phyloP scores from a whole-genome alignment of 1,140 invertebrate genomes.

The Lepidurus couesii region DNA sequence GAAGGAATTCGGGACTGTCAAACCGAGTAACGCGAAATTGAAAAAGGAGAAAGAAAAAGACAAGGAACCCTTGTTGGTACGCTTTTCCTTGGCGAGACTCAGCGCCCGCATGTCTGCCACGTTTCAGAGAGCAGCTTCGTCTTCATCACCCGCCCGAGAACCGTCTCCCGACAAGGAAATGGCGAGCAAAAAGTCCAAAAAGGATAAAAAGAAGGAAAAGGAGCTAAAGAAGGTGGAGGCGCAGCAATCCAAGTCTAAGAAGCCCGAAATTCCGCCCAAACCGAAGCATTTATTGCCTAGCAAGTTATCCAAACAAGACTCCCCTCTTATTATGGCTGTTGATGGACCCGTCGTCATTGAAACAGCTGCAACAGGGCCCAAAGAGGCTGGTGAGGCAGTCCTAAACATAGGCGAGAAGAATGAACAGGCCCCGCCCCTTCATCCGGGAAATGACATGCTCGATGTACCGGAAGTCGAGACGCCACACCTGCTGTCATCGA shows the following conservation, averaged over 20 bases:
- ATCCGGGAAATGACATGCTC: background rate
- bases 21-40: background rate
- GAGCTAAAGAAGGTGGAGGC: background rate
- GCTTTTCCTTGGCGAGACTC: constrained; percentile 31
- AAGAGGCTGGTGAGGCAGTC: background rate
- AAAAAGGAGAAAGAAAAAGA: constrained; percentile 13
- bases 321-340: background rate
- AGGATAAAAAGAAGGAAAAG: constrained; percentile 16
- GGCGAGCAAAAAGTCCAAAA: constrained; percentile 24
- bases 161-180: constrained; percentile 1
- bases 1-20: background rate
- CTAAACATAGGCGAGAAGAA: background rate
- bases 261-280: constrained; percentile 1
- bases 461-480: background rate
- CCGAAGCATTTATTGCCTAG: constrained; percentile 5
- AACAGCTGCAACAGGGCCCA: background rate
- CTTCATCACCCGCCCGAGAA: background rate
- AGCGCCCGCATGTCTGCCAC: constrained; percentile 33
- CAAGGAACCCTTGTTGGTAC: constrained; percentile 27
- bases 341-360: background rate
- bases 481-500: constrained; percentile 7
- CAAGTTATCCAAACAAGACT: background rate
- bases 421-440: background rate
- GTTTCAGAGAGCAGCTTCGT: constrained; percentile 23
- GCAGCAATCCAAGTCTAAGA: constrained; percentile 5